A percentile compares a stretch with the other conserved stretches of the same genome.
Conservation (phyloP, 2,113 vertebrate genomes). For the Tylochromis polylepis region DNA sequence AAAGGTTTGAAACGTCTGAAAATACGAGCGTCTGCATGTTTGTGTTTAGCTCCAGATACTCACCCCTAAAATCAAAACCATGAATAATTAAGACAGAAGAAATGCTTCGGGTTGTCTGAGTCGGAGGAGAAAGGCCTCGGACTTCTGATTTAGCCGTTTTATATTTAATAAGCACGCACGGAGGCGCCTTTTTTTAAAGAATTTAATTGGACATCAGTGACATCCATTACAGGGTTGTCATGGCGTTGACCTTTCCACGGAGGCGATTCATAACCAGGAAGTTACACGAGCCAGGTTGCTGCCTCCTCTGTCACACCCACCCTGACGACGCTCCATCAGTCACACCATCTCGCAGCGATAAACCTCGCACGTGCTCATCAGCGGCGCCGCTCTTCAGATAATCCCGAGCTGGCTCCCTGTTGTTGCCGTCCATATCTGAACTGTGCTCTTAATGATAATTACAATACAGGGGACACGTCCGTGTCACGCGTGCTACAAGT, state of each 20-base stretch:
- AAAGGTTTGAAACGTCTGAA: constrained; percentile 40
- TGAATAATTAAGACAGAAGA: constrained; percentile 71
- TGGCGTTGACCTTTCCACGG: constrained; percentile 76
- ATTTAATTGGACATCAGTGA: constrained; percentile 79
- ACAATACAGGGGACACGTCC: neutral
- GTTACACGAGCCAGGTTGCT: constrained; percentile 69
- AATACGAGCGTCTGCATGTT: constrained; percentile 43
- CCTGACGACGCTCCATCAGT: constrained; percentile 36
- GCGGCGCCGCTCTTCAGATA: neutral
- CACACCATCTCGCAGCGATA: constrained; percentile 3
- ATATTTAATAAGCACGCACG: constrained; percentile 78
- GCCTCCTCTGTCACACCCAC: constrained; percentile 65
- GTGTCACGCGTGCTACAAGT: neutral
- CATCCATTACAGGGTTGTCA: constrained; percentile 81
- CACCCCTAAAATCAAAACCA: constrained; percentile 68
- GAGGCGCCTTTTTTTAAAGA: constrained; percentile 64
- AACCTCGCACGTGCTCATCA: neutral
- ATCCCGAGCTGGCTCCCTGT: neutral
- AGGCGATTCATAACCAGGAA: constrained; percentile 80
- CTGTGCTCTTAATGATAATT: neutral
- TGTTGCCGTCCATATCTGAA: neutral
- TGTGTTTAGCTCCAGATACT: constrained; percentile 65
- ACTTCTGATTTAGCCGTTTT: constrained; percentile 76
- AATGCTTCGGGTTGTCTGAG: constrained; percentile 58
- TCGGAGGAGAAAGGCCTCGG: constrained; percentile 53